Evolutionary conservation across 35 echinoderm and acorn worm species (phyloP), one percentile per base, ranked within the genome.

Genomic region (Strongylocentrotus purpuratus): DNA sequence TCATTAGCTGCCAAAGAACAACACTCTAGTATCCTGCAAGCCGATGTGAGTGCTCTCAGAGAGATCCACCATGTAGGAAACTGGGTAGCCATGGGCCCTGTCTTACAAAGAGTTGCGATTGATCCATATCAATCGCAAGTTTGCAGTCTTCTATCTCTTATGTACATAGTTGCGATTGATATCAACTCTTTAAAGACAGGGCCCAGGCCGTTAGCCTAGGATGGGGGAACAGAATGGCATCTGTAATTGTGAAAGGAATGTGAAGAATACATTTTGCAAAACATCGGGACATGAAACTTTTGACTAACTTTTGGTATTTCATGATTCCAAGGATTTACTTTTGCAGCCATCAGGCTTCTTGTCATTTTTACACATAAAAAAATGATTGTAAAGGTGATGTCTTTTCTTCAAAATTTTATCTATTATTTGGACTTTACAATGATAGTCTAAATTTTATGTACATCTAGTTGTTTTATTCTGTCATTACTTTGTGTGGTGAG

Each of bases 1-100:
- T 99, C 98, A 58, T 86, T 98, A 25, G 95, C 96, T 22, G 97
- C 98, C 95, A 99, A 99, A 92, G 98, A 99, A 86, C 98, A 99
- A 92, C 98, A 98, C 86, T 97, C 96, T 31, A 98, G 96, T 95
- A 99, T 99, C 92, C 92, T 99, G 78, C 98, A 99, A 90, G 98
- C 98, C 88, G 98, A 99, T 97, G 98, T 99, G 96, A 98, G 98
- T 95, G 48, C 8, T 78, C 28, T 78, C 15, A 78, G 65, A 4
- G 28, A 78, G 4, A 28, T 78, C 22, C 9, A 55, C 10, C 50
- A 55, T 55, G 50, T 55, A 55, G 50, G 9, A 55, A 8, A 55
- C 50, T 12, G 50, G 50, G 50, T 14, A 55, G 50, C 10, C 2
- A 6, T 55, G 15, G 35, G 35, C 35, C 35, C 35, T 41, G 35